These are phyloP conservation scores for Drosophila sordidula DNA, from an alignment of 2,888 invertebrate genomes.

Conservation along the genomic window DNA sequence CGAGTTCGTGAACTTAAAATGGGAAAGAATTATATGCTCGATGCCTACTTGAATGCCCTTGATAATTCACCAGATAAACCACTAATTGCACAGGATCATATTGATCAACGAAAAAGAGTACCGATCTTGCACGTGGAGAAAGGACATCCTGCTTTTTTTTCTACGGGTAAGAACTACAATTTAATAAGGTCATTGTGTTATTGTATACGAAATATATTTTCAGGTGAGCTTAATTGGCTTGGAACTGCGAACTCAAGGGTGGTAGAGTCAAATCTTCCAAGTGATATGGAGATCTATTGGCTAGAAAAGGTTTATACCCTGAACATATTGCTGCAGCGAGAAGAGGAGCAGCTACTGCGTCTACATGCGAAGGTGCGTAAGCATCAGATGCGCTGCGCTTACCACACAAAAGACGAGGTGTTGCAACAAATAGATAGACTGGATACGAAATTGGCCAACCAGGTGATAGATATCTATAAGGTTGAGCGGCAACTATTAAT, in stretches of 20 bases:
- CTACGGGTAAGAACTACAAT: slow-evolving; percentile 12
- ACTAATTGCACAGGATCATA: not conserved
- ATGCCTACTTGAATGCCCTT: slow-evolving; percentile 89
- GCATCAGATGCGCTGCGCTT: slow-evolving; percentile 84
- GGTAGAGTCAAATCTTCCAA: slow-evolving; percentile 24
- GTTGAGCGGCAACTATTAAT: slow-evolving; percentile 86
- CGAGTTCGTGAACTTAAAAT: slow-evolving; percentile 90
- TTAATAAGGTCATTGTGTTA: not conserved
- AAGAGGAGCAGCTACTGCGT: slow-evolving; percentile 90
- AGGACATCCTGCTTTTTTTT: not conserved
- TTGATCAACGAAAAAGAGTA: slow-evolving; percentile 9
- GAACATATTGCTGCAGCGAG: slow-evolving; percentile 90
- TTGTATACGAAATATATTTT: not conserved
- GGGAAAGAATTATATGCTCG: slow-evolving; percentile 92
- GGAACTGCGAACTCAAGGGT: not conserved
- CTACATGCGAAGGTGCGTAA: slow-evolving; percentile 88
- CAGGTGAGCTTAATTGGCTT: not conserved
- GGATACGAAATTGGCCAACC: slow-evolving; percentile 86
- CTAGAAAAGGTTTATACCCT: slow-evolving; percentile 90
- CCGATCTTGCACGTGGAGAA: not conserved
- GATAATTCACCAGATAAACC: slow-evolving; percentile 77
- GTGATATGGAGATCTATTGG: slow-evolving; percentile 87
- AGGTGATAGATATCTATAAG: slow-evolving; percentile 86
- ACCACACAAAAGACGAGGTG: slow-evolving; percentile 78
- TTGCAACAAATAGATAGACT: slow-evolving; percentile 83